Evolutionary conservation across 2,113 vertebrate species (phyloP), one percentile per base, ranked within the genome.

Genomic region (Mastomys coucha): DNA sequence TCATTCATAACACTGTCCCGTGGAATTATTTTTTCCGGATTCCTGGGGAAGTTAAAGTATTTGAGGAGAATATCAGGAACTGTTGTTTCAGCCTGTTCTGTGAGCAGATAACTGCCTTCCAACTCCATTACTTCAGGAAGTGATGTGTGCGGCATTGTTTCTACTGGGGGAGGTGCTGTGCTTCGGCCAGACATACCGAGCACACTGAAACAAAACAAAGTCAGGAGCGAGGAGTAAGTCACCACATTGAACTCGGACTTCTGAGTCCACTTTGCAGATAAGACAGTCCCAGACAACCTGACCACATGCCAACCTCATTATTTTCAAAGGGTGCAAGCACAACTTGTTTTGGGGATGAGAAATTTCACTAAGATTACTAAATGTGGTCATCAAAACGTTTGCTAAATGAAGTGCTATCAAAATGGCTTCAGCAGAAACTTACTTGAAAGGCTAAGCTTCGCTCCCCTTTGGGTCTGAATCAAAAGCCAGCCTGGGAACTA

Each of bases 1-100:
- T 99, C 98, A 98, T 98, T 99, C 98, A 98, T 96, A 98, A 98
- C 98, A 98, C 98, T 63, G 14, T 97, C 98, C 98, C 98, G 98
- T 97, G 98, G 98, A 98, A 99, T 98, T 99, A 99, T 99, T 99
- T 99, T 99, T 99, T 99, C 99, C 98, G 98, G 98, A 99, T 99
- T 99, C 98, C 98, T 99, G 98, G 96, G 98, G 98, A 99, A 99
- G 98, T 98, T 98, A 95, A 99, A 98, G 98, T 98, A 98, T 98
- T 99, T 98, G 97, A 98, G 98, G 99, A 99, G 99, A 99, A 99
- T 99, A 98, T 99, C 98, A 99, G 98, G 99, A 99, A 99, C 98
- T 99, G 98, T 98, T 98, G 98, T 98, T 98, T 98, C 98, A 98
- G 98, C 97, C 97, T 98, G 98, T 98, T 98, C 98, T 97, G 98